A percentile compares a stretch with the other conserved stretches of the same genome.
phyloP scores from a whole-genome alignment of 2,113 vertebrate genomes.

The Shinisaurus crocodilurus region DNA sequence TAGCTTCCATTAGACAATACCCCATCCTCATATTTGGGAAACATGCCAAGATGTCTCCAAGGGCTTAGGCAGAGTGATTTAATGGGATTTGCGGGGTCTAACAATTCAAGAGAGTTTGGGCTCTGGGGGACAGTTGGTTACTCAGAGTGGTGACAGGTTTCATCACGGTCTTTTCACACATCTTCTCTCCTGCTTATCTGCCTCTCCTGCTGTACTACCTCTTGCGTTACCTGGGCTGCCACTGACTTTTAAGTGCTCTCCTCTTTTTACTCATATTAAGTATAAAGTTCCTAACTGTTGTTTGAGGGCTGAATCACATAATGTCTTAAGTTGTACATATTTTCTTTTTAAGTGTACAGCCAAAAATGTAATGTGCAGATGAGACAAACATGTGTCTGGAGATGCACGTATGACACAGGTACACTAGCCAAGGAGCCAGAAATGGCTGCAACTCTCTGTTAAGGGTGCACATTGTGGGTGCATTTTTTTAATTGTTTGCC shows the following conservation, averaged over 20 bases:
- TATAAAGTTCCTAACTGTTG: neutral
- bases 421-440: neutral
- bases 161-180: neutral
- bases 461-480: too few species aligned
- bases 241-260: neutral
- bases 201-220: neutral
- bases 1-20: neutral
- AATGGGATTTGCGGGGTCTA: neutral
- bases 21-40: neutral
- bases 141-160: slow-evolving; percentile 2
- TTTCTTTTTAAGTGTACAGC: neutral
- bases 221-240: neutral
- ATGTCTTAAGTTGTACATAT: neutral
- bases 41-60: neutral
- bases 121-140: neutral
- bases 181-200: neutral
- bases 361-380: neutral
- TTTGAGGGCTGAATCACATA: neutral
- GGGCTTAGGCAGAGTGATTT: neutral
- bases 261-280: neutral
- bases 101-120: neutral
- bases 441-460: neutral
- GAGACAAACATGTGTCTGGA: neutral
- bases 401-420: neutral
- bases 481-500: too few species aligned